Base-by-base conservation (phyloP, 2,888 invertebrate genomes). In the Cantharis nigra region DNA sequence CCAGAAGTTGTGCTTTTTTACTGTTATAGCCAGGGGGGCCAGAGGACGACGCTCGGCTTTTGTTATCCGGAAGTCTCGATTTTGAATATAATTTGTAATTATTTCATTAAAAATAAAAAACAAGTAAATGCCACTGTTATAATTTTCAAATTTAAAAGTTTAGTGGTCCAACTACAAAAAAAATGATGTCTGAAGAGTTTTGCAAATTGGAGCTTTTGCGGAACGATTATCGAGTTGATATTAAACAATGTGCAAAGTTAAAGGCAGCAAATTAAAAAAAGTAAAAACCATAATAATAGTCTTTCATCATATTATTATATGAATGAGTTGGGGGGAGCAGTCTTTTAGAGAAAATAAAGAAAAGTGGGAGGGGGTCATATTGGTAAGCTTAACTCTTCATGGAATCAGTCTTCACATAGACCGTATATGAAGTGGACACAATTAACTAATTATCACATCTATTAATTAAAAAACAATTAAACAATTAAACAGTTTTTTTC, bases 351-450 rank as follows among this genome's bases (percentile, higher is more conserved):
- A 83, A 82, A 83, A 83, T 82, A 83, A 82, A 82, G 81, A 83
- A 82, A 81, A 80, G 81, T 80, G 81, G 81, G 80, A 81, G 82
- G 81, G 83, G 80, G 71, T 78, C 82, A 81, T 82, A 81, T 81
- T 82, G 82, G 80, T 81, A 81, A 80, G 76, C 77, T 78, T 81
- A 80, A 76, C 82, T 82, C 82, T 82, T 83, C 82, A 83, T 81
- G 80, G 81, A 82, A 82, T 80, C 83, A 83, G 83, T 83, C 81
- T 82, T 79, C 81, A 79, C 78, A 81, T 81, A 82, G 82, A 82
- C 78, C 79, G 81, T 83, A 82, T 81, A 82, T 81, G 83, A 83
- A 80, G 81, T 81, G 80, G 83, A 80, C 82, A 83, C 81, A 81
- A 83, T 78, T 80, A 80, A 82, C 79, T 82, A 83, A 83, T 83